A percentile compares a stretch with the other conserved stretches of the same genome.
phyloP scores from a whole-genome alignment of 2,888 invertebrate species.

The Oscheius sp. region DNA sequence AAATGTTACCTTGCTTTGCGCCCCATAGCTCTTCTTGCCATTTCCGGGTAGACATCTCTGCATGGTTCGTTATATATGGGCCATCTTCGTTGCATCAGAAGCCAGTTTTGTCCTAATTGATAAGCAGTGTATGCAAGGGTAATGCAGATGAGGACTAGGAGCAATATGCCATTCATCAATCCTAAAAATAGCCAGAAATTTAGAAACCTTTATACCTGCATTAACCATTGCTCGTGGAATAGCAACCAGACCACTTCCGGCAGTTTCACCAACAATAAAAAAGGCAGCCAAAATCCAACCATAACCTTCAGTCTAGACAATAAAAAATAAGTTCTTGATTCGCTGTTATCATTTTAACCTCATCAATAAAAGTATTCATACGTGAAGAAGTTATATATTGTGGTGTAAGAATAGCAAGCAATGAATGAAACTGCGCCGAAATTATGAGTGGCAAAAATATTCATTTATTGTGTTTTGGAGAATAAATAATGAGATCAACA shows the following conservation, averaged over 20 bases:
- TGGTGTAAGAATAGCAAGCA: too few relatives aligned
- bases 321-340: too few relatives aligned
- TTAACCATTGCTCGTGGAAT: slow-evolving; percentile 39
- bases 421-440: too few relatives aligned
- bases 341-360: too few relatives aligned
- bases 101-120: slow-evolving; percentile 42
- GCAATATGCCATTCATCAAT: slow-evolving; percentile 28
- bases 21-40: slow-evolving; percentile 41
- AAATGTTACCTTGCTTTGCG: slow-evolving; percentile 29
- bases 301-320: too few relatives aligned
- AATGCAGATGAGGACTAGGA: slow-evolving; percentile 33
- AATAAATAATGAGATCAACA: too few relatives aligned
- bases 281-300: slow-evolving; percentile 42
- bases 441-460: too few relatives aligned
- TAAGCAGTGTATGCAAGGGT: slow-evolving; percentile 40
- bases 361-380: too few relatives aligned
- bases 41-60: slow-evolving; percentile 45
- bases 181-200: slow-evolving; percentile 26
- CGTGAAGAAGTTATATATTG: too few relatives aligned
- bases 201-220: slow-evolving; percentile 27
- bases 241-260: slow-evolving; percentile 45
- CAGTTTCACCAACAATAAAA: slow-evolving; percentile 47
- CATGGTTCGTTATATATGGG: slow-evolving; percentile 35
- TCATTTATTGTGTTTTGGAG: too few relatives aligned
- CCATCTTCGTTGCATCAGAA: slow-evolving; percentile 37